Conservation (phyloP, 2,113 vertebrate genomes). For the Amphiprion ocellaris region DNA sequence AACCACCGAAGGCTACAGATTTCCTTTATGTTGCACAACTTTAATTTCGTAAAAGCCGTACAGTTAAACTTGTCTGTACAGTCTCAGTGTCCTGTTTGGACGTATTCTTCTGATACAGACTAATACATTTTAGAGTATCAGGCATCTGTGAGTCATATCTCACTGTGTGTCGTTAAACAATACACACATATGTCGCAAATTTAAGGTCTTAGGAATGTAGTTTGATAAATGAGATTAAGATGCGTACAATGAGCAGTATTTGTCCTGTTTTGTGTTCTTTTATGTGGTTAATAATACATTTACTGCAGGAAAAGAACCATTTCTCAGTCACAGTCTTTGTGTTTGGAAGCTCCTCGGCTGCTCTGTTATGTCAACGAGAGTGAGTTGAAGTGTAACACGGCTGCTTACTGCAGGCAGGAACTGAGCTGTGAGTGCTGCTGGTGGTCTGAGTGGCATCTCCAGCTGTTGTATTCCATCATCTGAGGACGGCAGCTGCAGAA, state of each 20-base stretch:
- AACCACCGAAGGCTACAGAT: too few relatives aligned
- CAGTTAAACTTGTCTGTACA: too few relatives aligned
- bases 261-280: neutral
- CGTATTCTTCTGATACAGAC: neutral
- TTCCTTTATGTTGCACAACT: too few relatives aligned
- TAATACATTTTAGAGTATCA: neutral
- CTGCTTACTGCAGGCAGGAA: neutral
- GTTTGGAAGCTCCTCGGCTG: neutral
- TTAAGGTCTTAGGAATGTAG: too few relatives aligned
- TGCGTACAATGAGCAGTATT: too few relatives aligned
- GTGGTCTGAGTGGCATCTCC: constrained; percentile 7
- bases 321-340: neutral
- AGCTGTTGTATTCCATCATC: constrained; percentile 65
- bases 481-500: constrained; percentile 43
- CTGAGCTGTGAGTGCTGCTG: neutral
- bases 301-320: neutral
- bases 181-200: too few relatives aligned
- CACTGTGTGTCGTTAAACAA: too few relatives aligned
- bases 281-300: neutral
- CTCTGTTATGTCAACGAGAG: neutral
- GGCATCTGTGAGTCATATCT: neutral
- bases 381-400: neutral
- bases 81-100: neutral
- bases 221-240: too few relatives aligned
- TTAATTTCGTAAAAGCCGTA: too few relatives aligned